Conservation (phyloP, 2,113 vertebrate genomes). For the Galbula dea region DNA sequence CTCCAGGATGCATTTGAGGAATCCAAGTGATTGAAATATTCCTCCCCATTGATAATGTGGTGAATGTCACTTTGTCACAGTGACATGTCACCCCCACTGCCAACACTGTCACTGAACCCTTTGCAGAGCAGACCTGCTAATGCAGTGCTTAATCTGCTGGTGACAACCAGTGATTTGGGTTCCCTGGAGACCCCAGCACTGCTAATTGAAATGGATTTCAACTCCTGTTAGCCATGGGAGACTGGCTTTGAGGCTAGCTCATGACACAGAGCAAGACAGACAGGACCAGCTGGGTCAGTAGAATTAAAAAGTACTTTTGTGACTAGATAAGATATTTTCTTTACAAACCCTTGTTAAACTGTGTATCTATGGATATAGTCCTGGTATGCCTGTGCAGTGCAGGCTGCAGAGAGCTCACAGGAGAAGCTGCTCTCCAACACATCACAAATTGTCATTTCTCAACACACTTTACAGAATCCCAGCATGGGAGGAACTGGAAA, state of each 20-base stretch:
- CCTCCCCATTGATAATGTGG: accelerated
- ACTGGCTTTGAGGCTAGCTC: background rate
- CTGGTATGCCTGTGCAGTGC: accelerated
- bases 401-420: background rate
- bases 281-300: background rate
- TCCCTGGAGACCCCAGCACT: background rate
- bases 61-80: background rate
- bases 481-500: too few relatives aligned
- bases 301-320: background rate
- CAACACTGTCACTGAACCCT: background rate
- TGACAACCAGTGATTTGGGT: background rate
- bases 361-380: accelerated
- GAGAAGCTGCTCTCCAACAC: background rate
- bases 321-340: accelerated
- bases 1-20: background rate
- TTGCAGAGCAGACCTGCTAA: background rate
- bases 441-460: background rate
- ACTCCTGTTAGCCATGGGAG: background rate
- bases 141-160: background rate
- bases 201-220: slow-evolving; percentile 4
- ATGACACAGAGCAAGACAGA: background rate
- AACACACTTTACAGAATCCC: too few relatives aligned
- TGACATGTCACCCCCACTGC: background rate
- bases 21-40: background rate
- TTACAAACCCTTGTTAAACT: background rate